Evolutionary conservation across 2,888 invertebrate species (phyloP).

Genomic region (Lutraria lutraria): DNA sequence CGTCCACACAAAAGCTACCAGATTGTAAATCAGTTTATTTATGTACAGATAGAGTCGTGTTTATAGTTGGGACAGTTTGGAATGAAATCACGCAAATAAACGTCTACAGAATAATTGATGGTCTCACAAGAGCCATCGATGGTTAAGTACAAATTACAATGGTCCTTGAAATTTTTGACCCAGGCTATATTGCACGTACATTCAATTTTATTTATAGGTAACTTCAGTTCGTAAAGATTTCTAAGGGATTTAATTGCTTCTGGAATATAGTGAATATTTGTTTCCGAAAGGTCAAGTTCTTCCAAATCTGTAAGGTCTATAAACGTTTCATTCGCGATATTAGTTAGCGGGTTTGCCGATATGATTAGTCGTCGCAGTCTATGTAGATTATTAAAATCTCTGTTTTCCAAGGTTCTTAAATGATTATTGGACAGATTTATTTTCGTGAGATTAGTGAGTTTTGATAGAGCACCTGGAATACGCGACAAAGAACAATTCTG

Average conservation of each 20-base stretch:
- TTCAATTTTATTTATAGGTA: constrained; percentile 48
- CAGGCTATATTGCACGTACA: constrained; percentile 41
- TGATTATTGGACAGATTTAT: constrained; percentile 66
- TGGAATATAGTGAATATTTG: constrained; percentile 56
- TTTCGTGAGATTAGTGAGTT: constrained; percentile 39
- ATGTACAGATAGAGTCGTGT: background rate
- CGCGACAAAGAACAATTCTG: constrained; percentile 60
- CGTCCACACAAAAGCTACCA: background rate
- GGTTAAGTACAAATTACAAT: background rate
- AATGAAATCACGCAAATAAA: constrained; percentile 42
- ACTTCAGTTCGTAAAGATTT: constrained; percentile 20
- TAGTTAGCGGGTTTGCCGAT: constrained; percentile 61
- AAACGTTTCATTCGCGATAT: constrained; percentile 60
- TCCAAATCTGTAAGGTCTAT: constrained; percentile 34
- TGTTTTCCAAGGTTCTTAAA: constrained; percentile 64
- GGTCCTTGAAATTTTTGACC: constrained; percentile 1
- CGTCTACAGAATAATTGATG: constrained; percentile 41
- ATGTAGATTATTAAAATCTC: constrained; percentile 58
- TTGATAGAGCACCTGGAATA: constrained; percentile 62
- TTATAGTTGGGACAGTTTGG: constrained; percentile 12
- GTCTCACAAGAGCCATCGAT: constrained; percentile 58
- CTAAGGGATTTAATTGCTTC: constrained; percentile 53
- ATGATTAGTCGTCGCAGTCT: constrained; percentile 53
- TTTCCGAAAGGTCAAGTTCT: constrained; percentile 55
- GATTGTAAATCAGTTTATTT: background rate